Base-by-base conservation (phyloP, 2,888 invertebrate genomes). In the Protophormia terraenovae region DNA sequence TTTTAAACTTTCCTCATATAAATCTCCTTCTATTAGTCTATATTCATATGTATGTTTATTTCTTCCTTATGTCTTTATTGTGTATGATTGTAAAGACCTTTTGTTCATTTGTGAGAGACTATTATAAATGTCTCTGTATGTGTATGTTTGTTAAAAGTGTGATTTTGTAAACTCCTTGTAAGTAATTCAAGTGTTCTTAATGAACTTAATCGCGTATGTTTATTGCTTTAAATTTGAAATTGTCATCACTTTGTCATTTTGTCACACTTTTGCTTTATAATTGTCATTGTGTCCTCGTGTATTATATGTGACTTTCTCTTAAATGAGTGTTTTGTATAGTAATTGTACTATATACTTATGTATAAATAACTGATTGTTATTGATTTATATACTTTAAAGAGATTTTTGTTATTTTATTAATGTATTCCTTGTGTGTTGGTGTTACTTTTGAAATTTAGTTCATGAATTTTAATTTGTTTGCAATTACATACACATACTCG, bases 141-240 rank as follows among this genome's bases (percentile, higher is more conserved):
- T 47, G 22, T 47, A 0, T 45, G 14, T 10, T 0, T 35, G 41
- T 64, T 75, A 14, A 24, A n/a, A 35, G 66, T 58, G 58, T 47
- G 22, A 58, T 71, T 55, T 76, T 41, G 38, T 55, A 72, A 71
- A 77, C 62, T 76, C 16, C 81, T 81, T 81, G 73, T 12, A 35
- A 73, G 47, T 60, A 76, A 91, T 66, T 81, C 83, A 86, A 81
- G 73, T 84, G 83, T 86, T 83, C 86, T 78, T 86, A 86, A 86
- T 91, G 91, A 91, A 91, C 90, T 90, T 91, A 91, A 91, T 91
- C 91, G 92, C 90, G 89, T 91, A 90, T 91, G 90, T 90, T 91
- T 90, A 91, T 90, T 90, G 90, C 90, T 90, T 90, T 64, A 82
- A 71, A 90, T 90, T 90, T 89, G 16, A 77, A 84, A 83, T 82